Evolutionary conservation across 2,888 invertebrate species (phyloP).

Genomic region (Cinara cedri): DNA sequence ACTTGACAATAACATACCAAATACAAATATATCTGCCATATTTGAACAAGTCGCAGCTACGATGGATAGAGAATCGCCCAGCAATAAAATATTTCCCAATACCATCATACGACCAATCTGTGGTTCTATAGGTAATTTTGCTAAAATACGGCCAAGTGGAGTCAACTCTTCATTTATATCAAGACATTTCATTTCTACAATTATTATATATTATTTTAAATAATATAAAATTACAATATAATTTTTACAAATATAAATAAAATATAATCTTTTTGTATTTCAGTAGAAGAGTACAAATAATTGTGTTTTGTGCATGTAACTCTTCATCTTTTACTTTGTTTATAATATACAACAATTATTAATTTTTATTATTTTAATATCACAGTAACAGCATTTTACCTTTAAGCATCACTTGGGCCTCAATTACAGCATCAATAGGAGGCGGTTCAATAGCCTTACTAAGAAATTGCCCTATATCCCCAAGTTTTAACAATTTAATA

Average conservation of each 20-base stretch:
- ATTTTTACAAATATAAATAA: background rate
- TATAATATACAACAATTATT: background rate
- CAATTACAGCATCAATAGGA: conserved; percentile 96
- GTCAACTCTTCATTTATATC: conserved; percentile 88
- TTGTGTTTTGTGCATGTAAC: too few relatives aligned
- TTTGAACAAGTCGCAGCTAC: conserved; percentile 91
- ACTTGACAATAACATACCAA: conserved; percentile 37
- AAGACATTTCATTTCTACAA: conserved; percentile 86
- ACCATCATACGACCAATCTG: conserved; percentile 98
- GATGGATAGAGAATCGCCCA: conserved; percentile 88
- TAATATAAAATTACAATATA: background rate
- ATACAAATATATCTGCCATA: conserved; percentile 58
- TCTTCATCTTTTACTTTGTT: background rate
- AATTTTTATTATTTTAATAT: conserved; percentile 33
- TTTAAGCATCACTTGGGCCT: conserved; percentile 82
- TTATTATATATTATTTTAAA: conserved; percentile 13
- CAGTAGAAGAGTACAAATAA: too few relatives aligned
- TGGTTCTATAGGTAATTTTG: conserved; percentile 94
- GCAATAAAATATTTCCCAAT: conserved; percentile 86
- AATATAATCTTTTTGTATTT: background rate
- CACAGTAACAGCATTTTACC: conserved; percentile 61
- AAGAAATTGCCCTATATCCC: conserved; percentile 91
- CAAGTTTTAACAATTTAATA: conserved; percentile 86
- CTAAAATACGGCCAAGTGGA: conserved; percentile 89
- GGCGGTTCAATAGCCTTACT: conserved; percentile 96